These are phyloP conservation scores for Rhamphomyia laevipes DNA, from an alignment of 2,888 invertebrate genomes.

Conservation along the genomic window DNA sequence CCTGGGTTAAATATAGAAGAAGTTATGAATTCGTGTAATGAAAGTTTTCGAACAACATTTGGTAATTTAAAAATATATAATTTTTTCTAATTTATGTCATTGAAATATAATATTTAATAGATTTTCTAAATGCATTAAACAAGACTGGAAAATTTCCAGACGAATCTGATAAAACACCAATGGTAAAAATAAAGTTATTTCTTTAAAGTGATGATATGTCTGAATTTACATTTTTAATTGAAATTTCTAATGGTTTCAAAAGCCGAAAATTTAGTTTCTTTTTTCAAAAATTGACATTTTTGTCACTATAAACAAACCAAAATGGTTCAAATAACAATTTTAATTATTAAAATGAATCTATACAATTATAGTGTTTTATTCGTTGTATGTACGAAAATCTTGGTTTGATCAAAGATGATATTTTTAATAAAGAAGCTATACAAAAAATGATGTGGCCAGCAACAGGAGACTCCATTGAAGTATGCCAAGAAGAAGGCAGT, in stretches of 20 bases:
- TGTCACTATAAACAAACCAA: background rate
- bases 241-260: background rate
- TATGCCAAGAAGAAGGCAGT: slow-evolving; percentile 30
- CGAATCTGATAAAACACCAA: slow-evolving; percentile 44
- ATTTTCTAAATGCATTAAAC: slow-evolving; percentile 31
- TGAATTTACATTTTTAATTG: background rate
- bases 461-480: slow-evolving; percentile 29
- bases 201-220: background rate
- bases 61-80: background rate
- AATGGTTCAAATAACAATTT: background rate
- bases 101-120: no score
- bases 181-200: slow-evolving; percentile 32
- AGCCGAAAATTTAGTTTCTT: background rate
- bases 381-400: slow-evolving; percentile 42
- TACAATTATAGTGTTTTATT: slow-evolving; percentile 40
- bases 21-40: background rate
- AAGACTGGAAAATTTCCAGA: slow-evolving; percentile 44
- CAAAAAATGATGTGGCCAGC: slow-evolving; percentile 35
- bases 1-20: background rate
- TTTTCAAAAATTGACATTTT: background rate
- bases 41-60: background rate
- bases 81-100: no score
- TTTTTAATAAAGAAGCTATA: slow-evolving; percentile 35
- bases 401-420: slow-evolving; percentile 39
- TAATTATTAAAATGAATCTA: background rate